Base-by-base conservation (phyloP, 2,888 invertebrate species). In the Drosophila hamatofila region DNA sequence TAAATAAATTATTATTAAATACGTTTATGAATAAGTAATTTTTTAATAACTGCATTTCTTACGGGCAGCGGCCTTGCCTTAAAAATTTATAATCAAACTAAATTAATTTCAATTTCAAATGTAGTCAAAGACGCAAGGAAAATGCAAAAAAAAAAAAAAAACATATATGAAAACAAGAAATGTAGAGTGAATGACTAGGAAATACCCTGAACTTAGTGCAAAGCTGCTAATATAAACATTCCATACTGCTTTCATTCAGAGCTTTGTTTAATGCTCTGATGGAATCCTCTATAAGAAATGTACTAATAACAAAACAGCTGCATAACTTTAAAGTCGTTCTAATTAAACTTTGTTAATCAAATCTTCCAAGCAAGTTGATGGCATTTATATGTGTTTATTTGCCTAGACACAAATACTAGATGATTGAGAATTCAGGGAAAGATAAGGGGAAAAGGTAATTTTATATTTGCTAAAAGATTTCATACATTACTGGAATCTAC, bases 1-100 rank as follows among this genome's bases (percentile, higher is more conserved):
- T 48, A 54, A 68, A 68, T 78, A 65, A 57, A 60, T 78, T 23
- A 52, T 57, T 16, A 52, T 44, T n/a, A 42, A 54, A 49, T 63
- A 16, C n/a, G 33, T 9, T 9, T 51, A 59, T 62, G 46, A 69
- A 77, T 78, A 49, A 68, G 48, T 65, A 12, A 62, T 65, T 60
- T 42, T 55, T 41, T 55, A 61, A 78, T 60, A 46, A 52, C 18
- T 33, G 23, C 25, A 49, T 18, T 42, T 56, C 37, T n/a, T 41
- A 2, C 9, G 2, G 30, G 1, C 12, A n/a, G 18, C 7, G n/a
- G 37, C 5, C 2, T 16, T 23, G 48, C 7, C 18, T n/a, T 9
- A 41, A 3, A 23, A 18, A 64, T 63, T 33, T 25, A 49, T 49
- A n/a, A 39, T 48, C 16, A 3, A n/a, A 27, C n/a, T 0, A 48